A percentile compares a stretch with the other conserved stretches of the same genome.
Evolutionary conservation across 2,113 vertebrate genomes (phyloP).

Genomic region (Poeciliopsis turrubarensis): DNA sequence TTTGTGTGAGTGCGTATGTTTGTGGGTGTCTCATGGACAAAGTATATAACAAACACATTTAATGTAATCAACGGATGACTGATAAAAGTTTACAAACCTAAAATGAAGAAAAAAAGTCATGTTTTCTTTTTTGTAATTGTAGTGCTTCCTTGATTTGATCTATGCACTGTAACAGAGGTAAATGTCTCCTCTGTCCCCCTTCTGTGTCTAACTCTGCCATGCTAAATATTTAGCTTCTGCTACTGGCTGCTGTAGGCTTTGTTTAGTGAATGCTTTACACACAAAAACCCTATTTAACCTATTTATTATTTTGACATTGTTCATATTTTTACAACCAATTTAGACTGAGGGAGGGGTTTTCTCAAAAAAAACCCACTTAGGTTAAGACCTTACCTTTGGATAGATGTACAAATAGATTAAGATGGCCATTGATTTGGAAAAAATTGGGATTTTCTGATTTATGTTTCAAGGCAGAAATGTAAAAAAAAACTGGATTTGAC

Average conservation of each 20-base stretch:
- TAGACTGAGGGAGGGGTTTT: neutral
- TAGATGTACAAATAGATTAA: neutral
- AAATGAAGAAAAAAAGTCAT: constrained; percentile 74
- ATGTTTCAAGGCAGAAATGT: neutral
- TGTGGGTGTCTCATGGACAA: constrained; percentile 71
- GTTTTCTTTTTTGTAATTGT: constrained; percentile 80
- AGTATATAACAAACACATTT: constrained; percentile 64
- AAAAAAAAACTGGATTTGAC: neutral
- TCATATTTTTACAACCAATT: neutral
- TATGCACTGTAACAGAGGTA: constrained; percentile 95
- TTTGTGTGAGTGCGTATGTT: neutral
- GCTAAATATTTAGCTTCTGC: constrained; percentile 41
- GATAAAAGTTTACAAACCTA: constrained; percentile 83
- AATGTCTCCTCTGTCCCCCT: constrained; percentile 71
- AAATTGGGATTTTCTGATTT: neutral
- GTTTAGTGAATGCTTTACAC: constrained; percentile 1
- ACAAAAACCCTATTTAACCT: neutral
- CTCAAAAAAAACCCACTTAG: too few relatives aligned
- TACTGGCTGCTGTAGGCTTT: constrained; percentile 66
- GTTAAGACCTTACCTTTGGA: neutral
- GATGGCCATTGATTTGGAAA: neutral
- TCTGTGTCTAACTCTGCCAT: constrained; percentile 47
- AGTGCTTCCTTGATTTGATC: constrained; percentile 99
- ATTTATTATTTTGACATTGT: neutral
- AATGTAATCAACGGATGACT: constrained; percentile 75